A percentile compares a stretch with the other conserved stretches of the same genome.
These are phyloP conservation scores for Nemurella pictetii DNA, from an alignment of 2,888 invertebrate species.

Conservation along the genomic window DNA sequence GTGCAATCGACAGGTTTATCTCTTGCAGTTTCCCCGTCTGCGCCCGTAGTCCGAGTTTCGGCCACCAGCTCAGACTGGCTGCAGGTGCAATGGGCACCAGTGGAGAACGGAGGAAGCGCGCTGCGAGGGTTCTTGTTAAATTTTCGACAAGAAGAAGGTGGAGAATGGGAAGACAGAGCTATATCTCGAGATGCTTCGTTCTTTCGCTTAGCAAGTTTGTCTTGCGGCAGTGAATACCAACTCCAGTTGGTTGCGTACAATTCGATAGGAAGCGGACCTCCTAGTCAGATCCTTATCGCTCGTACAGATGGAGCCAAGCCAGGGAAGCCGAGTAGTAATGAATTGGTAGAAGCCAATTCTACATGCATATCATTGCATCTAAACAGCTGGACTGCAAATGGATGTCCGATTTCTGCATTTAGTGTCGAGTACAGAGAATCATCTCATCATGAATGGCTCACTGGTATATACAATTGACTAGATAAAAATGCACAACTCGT, in stretches of 20 bases:
- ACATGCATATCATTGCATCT: constrained; percentile 49
- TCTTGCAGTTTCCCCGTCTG: constrained; percentile 48
- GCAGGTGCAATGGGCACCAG: constrained; percentile 49
- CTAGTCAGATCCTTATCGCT: constrained; percentile 47
- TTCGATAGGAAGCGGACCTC: constrained; percentile 47
- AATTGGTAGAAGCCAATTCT: constrained; percentile 48
- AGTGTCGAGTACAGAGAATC: constrained; percentile 49
- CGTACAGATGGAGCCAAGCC: constrained; percentile 49
- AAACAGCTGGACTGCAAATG: constrained; percentile 48
- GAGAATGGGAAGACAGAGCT: constrained; percentile 48
- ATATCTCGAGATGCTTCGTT: constrained; percentile 45
- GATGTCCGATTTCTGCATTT: constrained; percentile 48
- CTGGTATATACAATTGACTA: constrained; percentile 43
- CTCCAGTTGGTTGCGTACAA: constrained; percentile 47
- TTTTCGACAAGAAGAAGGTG: constrained; percentile 44
- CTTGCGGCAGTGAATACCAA: constrained; percentile 48
- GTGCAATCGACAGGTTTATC: not conserved
- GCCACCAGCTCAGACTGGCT: constrained; percentile 48
- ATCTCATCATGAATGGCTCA: constrained; percentile 48
- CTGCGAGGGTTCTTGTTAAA: constrained; percentile 49
- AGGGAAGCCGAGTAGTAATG: constrained; percentile 45
- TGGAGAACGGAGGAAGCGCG: constrained; percentile 50
- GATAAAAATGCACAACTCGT: not conserved
- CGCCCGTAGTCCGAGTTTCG: constrained; percentile 48
- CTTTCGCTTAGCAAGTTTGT: constrained; percentile 46